Percentiles rank a stretch among this genome's conserved stretches.
phyloP scores from a whole-genome alignment of 2,888 invertebrate species.

The Entomobrya multifasciata region DNA sequence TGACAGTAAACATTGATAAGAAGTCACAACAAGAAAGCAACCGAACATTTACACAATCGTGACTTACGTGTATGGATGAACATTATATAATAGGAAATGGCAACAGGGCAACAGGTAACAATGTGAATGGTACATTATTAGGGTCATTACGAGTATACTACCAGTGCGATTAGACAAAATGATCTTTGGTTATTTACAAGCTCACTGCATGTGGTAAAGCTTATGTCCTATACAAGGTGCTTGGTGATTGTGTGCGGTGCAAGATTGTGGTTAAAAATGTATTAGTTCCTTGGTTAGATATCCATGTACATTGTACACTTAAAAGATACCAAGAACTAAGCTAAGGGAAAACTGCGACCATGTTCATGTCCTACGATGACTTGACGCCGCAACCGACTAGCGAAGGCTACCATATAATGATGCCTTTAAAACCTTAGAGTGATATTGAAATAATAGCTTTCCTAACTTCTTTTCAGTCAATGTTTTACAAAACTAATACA shows the following conservation, averaged over 20 bases:
- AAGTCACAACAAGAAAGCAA: conserved; percentile 9
- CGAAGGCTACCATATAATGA: no score
- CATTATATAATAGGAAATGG: conserved; percentile 16
- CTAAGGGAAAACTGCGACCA: neutral
- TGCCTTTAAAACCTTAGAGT: no score
- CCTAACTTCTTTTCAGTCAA: neutral
- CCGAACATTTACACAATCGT: neutral
- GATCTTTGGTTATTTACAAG: neutral
- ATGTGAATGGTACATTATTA: conserved; percentile 3
- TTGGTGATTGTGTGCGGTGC: neutral
- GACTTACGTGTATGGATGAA: no score
- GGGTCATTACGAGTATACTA: conserved; percentile 33
- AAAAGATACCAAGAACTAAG: conserved; percentile 1
- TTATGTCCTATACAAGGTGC: neutral
- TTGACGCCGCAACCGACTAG: no score
- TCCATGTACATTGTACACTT: no score
- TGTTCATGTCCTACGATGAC: neutral
- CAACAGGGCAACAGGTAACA: conserved; percentile 38
- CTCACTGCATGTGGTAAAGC: neutral
- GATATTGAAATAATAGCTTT: neutral
- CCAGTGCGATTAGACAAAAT: no score
- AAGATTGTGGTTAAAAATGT: conserved; percentile 19
- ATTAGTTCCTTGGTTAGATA: no score
- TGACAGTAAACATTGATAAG: conserved; percentile 28
- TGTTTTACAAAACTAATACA: conserved; percentile 39